Evolutionary conservation across 2,797 vertebrate species (phyloP).

Genomic region (Xenops minutus): DNA sequence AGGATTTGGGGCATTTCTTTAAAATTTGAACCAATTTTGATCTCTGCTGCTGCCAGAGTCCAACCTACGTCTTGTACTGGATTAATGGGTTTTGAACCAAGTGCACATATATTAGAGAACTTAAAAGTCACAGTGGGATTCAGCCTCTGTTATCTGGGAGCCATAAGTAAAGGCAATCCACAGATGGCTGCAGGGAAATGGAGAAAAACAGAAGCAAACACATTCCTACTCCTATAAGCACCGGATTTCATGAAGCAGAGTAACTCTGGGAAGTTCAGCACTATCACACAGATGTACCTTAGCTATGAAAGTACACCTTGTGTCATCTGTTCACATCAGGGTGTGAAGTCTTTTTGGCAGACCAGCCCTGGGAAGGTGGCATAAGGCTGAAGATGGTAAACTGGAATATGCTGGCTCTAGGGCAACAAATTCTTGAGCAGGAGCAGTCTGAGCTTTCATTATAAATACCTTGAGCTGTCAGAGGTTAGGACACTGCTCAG

Average conservation of each 20-base stretch:
- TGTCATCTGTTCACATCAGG: not conserved
- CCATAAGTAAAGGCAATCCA: not conserved
- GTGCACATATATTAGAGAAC: not conserved
- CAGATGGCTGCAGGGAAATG: not conserved
- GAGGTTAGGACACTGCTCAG: not conserved
- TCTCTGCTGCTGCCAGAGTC: not conserved
- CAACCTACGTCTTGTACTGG: not conserved
- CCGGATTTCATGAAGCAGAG: not conserved
- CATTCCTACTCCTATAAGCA: not conserved
- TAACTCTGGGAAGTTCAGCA: not conserved
- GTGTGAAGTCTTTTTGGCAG: not conserved
- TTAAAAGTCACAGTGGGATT: not conserved
- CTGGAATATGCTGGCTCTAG: not conserved
- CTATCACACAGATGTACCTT: not conserved
- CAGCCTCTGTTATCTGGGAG: not conserved
- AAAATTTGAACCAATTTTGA: not conserved
- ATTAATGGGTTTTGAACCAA: not conserved
- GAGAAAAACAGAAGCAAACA: not conserved
- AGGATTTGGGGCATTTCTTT: not conserved
- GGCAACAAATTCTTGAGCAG: not conserved
- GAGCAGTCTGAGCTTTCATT: not conserved
- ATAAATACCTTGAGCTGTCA: not conserved
- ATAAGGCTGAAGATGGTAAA: not conserved
- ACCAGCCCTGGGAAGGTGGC: not conserved
- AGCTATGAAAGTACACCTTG: not conserved